Conservation (phyloP, 2,888 invertebrate genomes). For the Penaeus monodon region DNA sequence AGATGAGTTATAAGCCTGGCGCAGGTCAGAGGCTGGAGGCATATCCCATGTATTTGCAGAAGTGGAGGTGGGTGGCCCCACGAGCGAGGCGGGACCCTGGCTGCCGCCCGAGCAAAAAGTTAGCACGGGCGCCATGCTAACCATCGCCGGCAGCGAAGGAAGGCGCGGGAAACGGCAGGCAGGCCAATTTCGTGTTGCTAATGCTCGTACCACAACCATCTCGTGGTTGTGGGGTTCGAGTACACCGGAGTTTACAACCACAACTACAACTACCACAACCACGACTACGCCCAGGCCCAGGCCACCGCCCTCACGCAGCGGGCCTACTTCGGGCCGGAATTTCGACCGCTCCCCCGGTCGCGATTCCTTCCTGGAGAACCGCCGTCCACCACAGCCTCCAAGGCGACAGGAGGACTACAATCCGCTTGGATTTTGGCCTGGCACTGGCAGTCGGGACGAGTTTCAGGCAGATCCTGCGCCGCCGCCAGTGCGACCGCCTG, state of each 20-base stretch:
- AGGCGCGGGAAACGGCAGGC: slow-evolving; percentile 20
- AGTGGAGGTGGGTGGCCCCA: slow-evolving; percentile 22
- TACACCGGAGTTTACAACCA: slow-evolving; percentile 16
- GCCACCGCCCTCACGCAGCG: not conserved
- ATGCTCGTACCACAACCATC: slow-evolving; percentile 51
- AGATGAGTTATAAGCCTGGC: not conserved
- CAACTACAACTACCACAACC: slow-evolving; percentile 4
- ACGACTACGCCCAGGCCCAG: slow-evolving; percentile 30
- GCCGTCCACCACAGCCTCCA: slow-evolving; percentile 7
- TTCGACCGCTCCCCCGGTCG: too few species aligned
- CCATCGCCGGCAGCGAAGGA: slow-evolving; percentile 23
- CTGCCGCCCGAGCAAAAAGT: slow-evolving; percentile 49
- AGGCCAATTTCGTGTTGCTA: slow-evolving; percentile 44
- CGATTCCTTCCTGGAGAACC: slow-evolving; percentile 3
- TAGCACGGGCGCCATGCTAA: slow-evolving; percentile 54
- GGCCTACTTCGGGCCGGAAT: too few species aligned
- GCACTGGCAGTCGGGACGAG: slow-evolving; percentile 5
- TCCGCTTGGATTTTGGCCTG: slow-evolving; percentile 58
- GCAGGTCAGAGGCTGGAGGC: slow-evolving; percentile 20
- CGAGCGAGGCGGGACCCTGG: slow-evolving; percentile 41
- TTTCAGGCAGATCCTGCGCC: not conserved
- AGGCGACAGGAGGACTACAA: not conserved
- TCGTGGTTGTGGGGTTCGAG: slow-evolving; percentile 48
- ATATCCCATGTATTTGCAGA: slow-evolving; percentile 39
- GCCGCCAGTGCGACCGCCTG: not conserved